A percentile compares a stretch with the other conserved stretches of the same genome.
phyloP scores from a whole-genome alignment of 1,140 invertebrate genomes.

The Eurosta solidaginis region DNA sequence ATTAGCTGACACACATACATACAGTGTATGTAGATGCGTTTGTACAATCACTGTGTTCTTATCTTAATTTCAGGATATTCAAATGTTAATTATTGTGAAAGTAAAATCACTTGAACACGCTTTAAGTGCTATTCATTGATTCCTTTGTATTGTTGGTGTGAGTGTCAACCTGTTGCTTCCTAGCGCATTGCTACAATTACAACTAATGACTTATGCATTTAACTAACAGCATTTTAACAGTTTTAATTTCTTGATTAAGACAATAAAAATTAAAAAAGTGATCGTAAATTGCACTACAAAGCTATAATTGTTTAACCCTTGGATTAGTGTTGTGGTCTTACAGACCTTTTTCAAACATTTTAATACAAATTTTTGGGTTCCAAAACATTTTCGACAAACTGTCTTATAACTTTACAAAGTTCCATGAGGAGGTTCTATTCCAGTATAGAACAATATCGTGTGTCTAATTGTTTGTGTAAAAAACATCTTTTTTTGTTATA shows the following conservation, averaged over 20 bases:
- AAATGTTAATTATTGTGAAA: conserved; percentile 10
- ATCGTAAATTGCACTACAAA: neutral
- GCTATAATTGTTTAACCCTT: neutral
- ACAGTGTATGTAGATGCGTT: neutral
- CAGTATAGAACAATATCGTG: too few species aligned
- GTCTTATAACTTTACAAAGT: too few species aligned
- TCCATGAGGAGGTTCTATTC: too few species aligned
- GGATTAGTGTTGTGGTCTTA: too few species aligned
- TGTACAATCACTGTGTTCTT: neutral
- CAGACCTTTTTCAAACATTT: too few species aligned
- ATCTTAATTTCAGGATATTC: conserved; percentile 28
- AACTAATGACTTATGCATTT: neutral
- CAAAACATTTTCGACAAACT: too few species aligned
- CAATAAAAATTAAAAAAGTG: neutral
- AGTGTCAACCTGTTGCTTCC: neutral
- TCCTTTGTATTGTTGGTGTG: neutral
- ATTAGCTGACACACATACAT: neutral
- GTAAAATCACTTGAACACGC: conserved; percentile 11
- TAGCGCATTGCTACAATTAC: neutral
- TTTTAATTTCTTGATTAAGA: neutral
- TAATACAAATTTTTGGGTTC: too few species aligned
- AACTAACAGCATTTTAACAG: neutral
- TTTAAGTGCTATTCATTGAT: neutral
- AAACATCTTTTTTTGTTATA: too few species aligned
- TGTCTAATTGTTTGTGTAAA: too few species aligned